These are phyloP conservation scores for Aselliscus stoliczkanus DNA, from an alignment of 2,797 vertebrate species.

Conservation along the genomic window DNA sequence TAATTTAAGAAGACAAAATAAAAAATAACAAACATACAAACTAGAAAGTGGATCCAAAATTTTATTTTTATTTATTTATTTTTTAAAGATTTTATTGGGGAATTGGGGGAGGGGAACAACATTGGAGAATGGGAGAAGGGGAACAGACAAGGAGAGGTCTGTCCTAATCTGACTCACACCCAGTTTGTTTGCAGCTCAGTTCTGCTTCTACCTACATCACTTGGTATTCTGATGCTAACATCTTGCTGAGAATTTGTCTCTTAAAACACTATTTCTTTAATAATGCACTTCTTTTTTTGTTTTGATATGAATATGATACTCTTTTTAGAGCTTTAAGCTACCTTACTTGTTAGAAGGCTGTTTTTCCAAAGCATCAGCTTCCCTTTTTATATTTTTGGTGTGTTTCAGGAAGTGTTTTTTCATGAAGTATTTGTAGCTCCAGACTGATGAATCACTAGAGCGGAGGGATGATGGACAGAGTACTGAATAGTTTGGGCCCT, in stretches of 20 bases:
- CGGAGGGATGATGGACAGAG: neutral
- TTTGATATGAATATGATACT: constrained; percentile 77
- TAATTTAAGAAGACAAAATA: neutral
- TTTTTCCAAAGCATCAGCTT: neutral
- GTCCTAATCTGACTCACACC: constrained; percentile 88
- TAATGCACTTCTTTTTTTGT: constrained; percentile 72
- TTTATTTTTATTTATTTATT: too few species aligned
- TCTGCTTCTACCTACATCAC: constrained; percentile 84
- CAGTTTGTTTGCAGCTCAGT: constrained; percentile 85
- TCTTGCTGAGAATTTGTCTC: constrained; percentile 79
- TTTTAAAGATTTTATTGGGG: too few species aligned
- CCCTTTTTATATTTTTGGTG: neutral
- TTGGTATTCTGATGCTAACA: constrained; percentile 77
- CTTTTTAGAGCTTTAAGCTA: constrained; percentile 74
- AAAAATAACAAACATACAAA: neutral
- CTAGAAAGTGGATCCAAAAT: neutral
- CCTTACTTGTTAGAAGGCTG: constrained; percentile 65
- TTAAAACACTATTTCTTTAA: constrained; percentile 72
- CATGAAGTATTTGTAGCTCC: neutral
- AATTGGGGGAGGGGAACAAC: too few species aligned
- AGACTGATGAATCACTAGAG: neutral
- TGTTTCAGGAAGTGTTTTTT: neutral
- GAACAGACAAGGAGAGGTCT: too few species aligned
- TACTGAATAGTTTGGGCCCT: neutral
- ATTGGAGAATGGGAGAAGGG: too few species aligned